phyloP scores from a whole-genome alignment of 2,888 invertebrate genomes.

The Ophioninae sp. region DNA sequence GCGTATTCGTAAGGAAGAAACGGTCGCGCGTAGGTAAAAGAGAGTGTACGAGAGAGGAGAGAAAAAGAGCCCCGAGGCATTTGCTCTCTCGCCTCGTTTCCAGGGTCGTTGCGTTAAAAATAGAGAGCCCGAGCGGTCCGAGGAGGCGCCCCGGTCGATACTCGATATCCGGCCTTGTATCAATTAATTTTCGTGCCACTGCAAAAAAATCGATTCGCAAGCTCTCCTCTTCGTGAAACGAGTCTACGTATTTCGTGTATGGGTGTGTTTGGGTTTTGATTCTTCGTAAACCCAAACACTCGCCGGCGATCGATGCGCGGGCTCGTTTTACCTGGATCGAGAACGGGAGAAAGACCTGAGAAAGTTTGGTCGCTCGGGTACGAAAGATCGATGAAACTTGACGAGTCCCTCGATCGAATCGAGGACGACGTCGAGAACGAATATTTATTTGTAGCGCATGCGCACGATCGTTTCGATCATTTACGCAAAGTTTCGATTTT shows the following conservation, averaged over 20 bases:
- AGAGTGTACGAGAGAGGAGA: slow-evolving; percentile 23
- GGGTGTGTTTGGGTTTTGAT: background rate
- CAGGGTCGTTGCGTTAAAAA: slow-evolving; percentile 58
- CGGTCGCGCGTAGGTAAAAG: slow-evolving; percentile 18
- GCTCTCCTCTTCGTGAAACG: no score
- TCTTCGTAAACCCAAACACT: no score
- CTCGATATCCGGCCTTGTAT: slow-evolving; percentile 62
- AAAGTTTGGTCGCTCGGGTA: slow-evolving; percentile 8
- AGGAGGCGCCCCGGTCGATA: slow-evolving; percentile 53
- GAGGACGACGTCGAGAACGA: background rate
- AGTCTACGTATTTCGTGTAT: no score
- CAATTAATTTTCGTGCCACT: slow-evolving; percentile 61
- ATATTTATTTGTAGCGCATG: background rate
- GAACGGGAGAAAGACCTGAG: slow-evolving; percentile 22
- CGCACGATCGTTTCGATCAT: background rate
- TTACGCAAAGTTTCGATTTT: background rate
- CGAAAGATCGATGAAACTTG: slow-evolving; percentile 9
- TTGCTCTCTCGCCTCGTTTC: slow-evolving; percentile 60
- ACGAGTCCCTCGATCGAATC: slow-evolving; percentile 6
- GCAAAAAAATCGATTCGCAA: background rate
- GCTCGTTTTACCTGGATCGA: background rate
- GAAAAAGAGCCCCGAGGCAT: slow-evolving; percentile 46
- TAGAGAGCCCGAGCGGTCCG: slow-evolving; percentile 41
- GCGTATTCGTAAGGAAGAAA: slow-evolving; percentile 24
- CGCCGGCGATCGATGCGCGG: background rate